Evolutionary conservation across 2,113 vertebrate genomes (phyloP).

Genomic region (Ciconia boyciana): DNA sequence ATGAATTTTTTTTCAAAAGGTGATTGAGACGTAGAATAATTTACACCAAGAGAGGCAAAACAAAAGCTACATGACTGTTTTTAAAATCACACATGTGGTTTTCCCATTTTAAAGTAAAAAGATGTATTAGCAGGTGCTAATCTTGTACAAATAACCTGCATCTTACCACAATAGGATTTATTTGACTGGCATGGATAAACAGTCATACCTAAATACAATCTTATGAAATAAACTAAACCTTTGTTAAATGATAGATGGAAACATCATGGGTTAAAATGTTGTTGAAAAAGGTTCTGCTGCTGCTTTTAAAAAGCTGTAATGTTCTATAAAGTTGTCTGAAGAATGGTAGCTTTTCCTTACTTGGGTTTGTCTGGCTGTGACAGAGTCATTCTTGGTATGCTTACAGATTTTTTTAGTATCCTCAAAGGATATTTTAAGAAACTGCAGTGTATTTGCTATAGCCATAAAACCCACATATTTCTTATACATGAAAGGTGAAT

Average conservation of each 20-base stretch:
- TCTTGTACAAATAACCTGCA: constrained; percentile 9
- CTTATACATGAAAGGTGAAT: neutral
- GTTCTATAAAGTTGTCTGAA: neutral
- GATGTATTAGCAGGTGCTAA: constrained; percentile 17
- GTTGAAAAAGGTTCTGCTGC: neutral
- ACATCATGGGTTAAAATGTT: neutral
- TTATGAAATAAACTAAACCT: constrained; percentile 5
- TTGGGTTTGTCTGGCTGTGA: neutral
- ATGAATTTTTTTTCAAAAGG: neutral
- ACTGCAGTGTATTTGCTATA: neutral
- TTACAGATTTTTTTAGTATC: neutral
- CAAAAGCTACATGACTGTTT: neutral
- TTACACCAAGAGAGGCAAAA: neutral
- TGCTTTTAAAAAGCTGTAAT: neutral
- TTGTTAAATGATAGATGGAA: neutral
- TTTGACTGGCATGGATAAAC: constrained; percentile 24
- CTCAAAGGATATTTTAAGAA: constrained; percentile 7
- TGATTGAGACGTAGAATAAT: neutral
- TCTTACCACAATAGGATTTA: constrained; percentile 23
- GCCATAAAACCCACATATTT: neutral
- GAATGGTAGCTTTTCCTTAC: neutral
- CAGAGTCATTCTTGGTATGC: neutral
- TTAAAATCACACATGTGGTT: neutral
- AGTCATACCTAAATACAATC: neutral
- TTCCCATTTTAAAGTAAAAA: constrained; percentile 1